phyloP scores from a whole-genome alignment of 2,888 invertebrate genomes.

The Cabera pusaria region DNA sequence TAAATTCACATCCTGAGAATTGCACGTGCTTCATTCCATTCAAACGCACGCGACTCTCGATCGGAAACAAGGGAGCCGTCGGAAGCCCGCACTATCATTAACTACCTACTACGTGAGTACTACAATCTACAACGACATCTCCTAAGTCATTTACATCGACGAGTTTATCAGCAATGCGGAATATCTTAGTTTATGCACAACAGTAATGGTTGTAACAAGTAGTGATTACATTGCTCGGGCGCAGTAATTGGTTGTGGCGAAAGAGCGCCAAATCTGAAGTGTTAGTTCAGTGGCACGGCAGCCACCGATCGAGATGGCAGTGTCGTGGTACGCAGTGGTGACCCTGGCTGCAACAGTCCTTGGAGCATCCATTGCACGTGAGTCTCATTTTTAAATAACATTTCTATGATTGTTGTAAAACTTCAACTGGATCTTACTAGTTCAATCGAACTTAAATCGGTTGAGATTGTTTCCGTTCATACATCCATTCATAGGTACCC shows the following conservation, averaged over 20 bases:
- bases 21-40: constrained; percentile 49
- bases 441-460: no score
- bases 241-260: constrained; percentile 58
- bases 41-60: constrained; percentile 52
- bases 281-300: constrained; percentile 63
- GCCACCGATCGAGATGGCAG: constrained; percentile 67
- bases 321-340: constrained; percentile 63
- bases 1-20: constrained; percentile 53
- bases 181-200: background rate
- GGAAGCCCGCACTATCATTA: constrained; percentile 61
- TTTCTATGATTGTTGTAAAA: no score
- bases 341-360: constrained; percentile 67
- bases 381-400: constrained; percentile 43
- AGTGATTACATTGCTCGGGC: constrained; percentile 36
- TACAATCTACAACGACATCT: constrained; percentile 28
- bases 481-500: no score
- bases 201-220: constrained; percentile 17
- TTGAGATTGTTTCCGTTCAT: no score
- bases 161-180: constrained; percentile 7
- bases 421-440: no score
- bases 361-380: constrained; percentile 72
- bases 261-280: constrained; percentile 63
- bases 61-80: constrained; percentile 61
- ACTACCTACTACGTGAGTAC: constrained; percentile 32
- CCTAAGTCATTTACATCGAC: constrained; percentile 35